These are phyloP conservation scores for Chauna torquata DNA, from an alignment of 2,113 vertebrate species.

Conservation along the genomic window DNA sequence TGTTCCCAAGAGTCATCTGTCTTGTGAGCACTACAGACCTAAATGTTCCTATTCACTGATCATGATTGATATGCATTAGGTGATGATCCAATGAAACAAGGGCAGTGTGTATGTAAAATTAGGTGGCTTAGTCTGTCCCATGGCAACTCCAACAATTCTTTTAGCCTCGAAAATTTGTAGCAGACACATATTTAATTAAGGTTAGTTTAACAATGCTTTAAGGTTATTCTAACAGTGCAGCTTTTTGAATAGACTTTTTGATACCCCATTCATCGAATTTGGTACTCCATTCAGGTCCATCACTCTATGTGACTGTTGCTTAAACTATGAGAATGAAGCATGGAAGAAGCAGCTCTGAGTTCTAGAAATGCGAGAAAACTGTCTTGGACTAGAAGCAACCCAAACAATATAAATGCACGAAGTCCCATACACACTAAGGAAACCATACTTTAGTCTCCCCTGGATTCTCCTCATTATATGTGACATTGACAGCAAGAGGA, in stretches of 20 bases:
- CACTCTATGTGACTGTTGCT: rapidly evolving
- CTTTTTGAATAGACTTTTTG: background rate
- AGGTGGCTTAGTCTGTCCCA: background rate
- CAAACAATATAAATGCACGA: rapidly evolving
- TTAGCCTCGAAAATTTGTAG: background rate
- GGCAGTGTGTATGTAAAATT: background rate
- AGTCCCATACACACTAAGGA: background rate
- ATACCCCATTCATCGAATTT: background rate
- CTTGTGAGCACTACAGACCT: background rate
- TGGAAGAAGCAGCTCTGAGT: background rate
- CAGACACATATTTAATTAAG: background rate
- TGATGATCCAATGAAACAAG: background rate
- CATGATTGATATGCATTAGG: rapidly evolving
- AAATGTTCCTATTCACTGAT: background rate
- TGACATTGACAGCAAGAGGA: background rate
- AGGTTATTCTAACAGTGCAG: background rate
- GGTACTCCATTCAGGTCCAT: background rate
- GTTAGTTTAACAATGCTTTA: background rate
- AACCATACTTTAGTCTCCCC: background rate
- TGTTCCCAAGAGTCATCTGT: background rate
- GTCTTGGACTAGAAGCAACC: background rate
- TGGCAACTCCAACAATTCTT: background rate
- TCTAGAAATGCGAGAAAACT: background rate
- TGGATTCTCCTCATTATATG: background rate
- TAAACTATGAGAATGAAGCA: background rate